phyloP scores from a whole-genome alignment of 2,113 vertebrate genomes.

The Cariama cristata region DNA sequence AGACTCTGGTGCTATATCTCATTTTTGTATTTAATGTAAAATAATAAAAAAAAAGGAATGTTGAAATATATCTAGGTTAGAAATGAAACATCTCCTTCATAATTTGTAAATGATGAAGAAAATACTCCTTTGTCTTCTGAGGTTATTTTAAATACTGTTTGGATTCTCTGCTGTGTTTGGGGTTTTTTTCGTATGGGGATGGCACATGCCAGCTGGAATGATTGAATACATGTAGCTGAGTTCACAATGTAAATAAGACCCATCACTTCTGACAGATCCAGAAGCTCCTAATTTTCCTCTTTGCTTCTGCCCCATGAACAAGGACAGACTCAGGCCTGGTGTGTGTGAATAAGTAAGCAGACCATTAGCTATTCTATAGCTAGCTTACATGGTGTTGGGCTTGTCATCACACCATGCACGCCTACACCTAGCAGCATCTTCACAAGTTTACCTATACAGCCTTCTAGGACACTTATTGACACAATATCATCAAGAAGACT shows the following conservation, averaged over 20 bases:
- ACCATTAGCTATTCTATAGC: neutral
- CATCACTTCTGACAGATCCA: neutral
- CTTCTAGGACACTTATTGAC: neutral
- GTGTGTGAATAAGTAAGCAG: neutral
- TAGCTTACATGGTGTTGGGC: neutral
- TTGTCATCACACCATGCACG: neutral
- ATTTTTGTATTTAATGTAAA: neutral
- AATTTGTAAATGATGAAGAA: neutral
- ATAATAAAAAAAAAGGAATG: neutral
- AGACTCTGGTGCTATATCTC: neutral
- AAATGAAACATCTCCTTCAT: neutral
- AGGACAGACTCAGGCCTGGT: neutral
- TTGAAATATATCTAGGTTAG: neutral
- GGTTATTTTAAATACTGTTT: neutral
- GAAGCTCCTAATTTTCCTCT: neutral
- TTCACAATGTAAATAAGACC: neutral
- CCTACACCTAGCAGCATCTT: neutral
- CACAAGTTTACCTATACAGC: neutral
- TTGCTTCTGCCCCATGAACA: neutral
- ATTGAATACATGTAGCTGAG: neutral
- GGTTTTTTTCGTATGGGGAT: accelerated
- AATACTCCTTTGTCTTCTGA: neutral
- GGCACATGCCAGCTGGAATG: neutral
- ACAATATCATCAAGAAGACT: neutral
- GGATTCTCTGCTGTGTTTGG: neutral